Conservation (phyloP, 2,113 vertebrate genomes). For the Polypterus senegalus region DNA sequence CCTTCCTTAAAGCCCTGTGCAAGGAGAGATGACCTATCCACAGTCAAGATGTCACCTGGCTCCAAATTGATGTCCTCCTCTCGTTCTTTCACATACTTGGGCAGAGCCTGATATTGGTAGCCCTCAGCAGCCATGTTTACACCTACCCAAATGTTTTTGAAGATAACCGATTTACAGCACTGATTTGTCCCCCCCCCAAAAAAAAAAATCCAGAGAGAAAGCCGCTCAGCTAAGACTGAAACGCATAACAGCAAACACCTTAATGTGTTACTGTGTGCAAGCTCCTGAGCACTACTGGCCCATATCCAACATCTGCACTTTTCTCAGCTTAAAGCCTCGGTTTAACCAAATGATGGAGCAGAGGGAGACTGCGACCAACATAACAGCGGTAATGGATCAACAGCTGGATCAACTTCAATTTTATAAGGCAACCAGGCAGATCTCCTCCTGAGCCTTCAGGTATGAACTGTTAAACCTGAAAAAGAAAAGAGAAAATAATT, state of each 20-base stretch:
- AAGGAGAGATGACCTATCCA: constrained; percentile 70
- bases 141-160: constrained; percentile 10
- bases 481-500: background rate
- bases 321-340: constrained; percentile 74
- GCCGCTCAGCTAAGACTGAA: background rate
- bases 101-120: constrained; percentile 78
- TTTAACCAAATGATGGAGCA: constrained; percentile 75
- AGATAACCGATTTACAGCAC: background rate
- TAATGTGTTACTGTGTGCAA: constrained; percentile 19
- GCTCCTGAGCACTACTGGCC: constrained; percentile 40
- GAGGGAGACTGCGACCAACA: constrained; percentile 67
- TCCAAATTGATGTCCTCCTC: constrained; percentile 81
- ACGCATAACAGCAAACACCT: constrained; percentile 37
- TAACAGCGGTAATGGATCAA: constrained; percentile 41
- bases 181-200: too few relatives aligned
- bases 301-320: constrained; percentile 41
- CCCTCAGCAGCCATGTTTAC: constrained; percentile 60
- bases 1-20: constrained; percentile 69
- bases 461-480: too few relatives aligned
- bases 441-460: too few relatives aligned
- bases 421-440: too few relatives aligned
- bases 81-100: constrained; percentile 69
- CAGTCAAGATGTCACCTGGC: constrained; percentile 71
- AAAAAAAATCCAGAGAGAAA: background rate
- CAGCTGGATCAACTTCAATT: constrained; percentile 1